Conservation (phyloP, 2,888 invertebrate genomes). For the Keiferia lycopersicella region DNA sequence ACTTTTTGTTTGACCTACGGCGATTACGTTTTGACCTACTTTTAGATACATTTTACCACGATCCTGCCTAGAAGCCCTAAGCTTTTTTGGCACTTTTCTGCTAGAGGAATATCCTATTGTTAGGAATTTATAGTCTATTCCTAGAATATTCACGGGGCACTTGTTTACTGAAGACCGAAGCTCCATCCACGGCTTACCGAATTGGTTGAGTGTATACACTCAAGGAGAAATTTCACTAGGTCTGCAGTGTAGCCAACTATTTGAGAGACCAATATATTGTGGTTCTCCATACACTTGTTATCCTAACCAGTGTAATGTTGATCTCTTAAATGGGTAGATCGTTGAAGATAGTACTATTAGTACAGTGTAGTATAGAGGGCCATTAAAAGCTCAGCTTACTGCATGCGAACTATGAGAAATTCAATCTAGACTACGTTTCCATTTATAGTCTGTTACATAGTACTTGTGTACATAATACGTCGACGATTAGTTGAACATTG, state of each 20-base stretch:
- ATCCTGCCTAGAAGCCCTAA: too few relatives aligned
- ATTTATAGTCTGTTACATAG: background rate
- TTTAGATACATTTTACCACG: background rate
- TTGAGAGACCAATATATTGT: background rate
- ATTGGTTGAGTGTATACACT: background rate
- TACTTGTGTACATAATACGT: background rate
- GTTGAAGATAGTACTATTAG: too few relatives aligned
- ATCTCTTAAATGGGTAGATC: too few relatives aligned
- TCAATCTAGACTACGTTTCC: background rate
- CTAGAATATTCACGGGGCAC: background rate
- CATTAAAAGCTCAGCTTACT: slow-evolving; percentile 9
- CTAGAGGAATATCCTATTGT: too few relatives aligned
- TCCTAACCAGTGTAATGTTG: too few relatives aligned
- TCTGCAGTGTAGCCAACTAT: background rate
- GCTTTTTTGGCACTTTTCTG: too few relatives aligned
- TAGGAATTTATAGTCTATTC: background rate
- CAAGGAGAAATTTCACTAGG: background rate
- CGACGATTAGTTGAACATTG: background rate
- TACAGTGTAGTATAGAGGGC: too few relatives aligned
- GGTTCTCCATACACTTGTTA: background rate
- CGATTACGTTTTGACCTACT: background rate
- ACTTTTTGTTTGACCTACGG: slow-evolving; percentile 14
- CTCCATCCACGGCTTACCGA: background rate
- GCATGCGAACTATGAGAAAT: slow-evolving; percentile 1
- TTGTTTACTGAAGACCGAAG: background rate